Conservation (phyloP, 1,140 invertebrate genomes). For the Heliconius nattereri region DNA sequence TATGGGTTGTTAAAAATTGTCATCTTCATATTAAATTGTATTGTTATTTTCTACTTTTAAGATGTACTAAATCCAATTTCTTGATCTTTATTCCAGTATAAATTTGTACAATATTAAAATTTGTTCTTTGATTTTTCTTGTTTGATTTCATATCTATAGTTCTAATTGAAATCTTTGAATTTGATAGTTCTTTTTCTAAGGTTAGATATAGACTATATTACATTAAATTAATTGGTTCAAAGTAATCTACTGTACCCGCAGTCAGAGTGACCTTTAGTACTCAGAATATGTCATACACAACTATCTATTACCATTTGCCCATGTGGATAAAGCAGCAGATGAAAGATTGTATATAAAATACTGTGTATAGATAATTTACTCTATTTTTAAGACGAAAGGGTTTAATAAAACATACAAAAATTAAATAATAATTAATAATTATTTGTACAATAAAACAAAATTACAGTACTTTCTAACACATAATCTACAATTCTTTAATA, state of each 20-base stretch:
- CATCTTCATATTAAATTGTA: slow-evolving; percentile 58
- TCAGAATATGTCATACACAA: no score
- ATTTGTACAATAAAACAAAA: slow-evolving; percentile 68
- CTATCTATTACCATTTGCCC: no score
- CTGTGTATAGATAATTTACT: no score
- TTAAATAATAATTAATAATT: slow-evolving; percentile 64
- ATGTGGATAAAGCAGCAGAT: no score
- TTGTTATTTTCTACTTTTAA: slow-evolving; percentile 66
- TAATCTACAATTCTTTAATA: slow-evolving; percentile 47
- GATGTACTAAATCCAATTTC: slow-evolving; percentile 49
- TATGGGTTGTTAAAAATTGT: slow-evolving; percentile 69
- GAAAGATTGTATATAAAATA: no score
- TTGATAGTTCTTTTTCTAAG: no score
- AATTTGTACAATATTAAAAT: slow-evolving; percentile 71
- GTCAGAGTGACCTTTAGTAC: no score
- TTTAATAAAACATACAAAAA: not conserved
- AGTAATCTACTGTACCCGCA: no score
- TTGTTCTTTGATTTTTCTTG: slow-evolving; percentile 54
- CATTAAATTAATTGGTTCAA: no score
- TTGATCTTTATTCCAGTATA: slow-evolving; percentile 75
- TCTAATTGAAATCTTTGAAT: no score
- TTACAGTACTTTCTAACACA: slow-evolving; percentile 62
- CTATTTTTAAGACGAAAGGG: not conserved
- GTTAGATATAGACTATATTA: no score
- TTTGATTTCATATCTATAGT: slow-evolving; percentile 29